Conservation (phyloP, 2,888 invertebrate species). For the Troides oblongomaculatus region DNA sequence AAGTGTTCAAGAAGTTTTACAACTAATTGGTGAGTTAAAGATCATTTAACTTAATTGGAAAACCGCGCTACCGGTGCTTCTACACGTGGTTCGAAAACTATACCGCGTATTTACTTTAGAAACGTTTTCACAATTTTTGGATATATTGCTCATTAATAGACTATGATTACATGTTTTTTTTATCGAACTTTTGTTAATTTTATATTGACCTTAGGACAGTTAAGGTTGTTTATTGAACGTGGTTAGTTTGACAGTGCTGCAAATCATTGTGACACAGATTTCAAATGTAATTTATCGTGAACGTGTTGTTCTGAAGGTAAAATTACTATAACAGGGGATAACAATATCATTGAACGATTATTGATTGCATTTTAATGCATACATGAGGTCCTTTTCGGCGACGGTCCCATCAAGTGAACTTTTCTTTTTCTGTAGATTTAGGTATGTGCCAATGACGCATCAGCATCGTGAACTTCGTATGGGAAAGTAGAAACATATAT, state of each 20-base stretch:
- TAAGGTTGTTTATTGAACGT: conserved; percentile 75
- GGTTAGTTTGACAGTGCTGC: conserved; percentile 69
- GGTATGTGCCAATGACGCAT: conserved; percentile 62
- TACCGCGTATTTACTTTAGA: conserved; percentile 58
- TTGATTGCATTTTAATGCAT: background rate
- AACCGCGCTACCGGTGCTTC: conserved; percentile 72
- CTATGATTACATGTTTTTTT: conserved; percentile 40
- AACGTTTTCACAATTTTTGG: conserved; percentile 54
- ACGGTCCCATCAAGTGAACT: conserved; percentile 34
- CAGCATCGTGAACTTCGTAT: conserved; percentile 46
- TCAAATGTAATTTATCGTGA: conserved; percentile 54
- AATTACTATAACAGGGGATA: background rate
- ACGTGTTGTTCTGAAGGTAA: conserved; percentile 35
- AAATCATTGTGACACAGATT: conserved; percentile 61
- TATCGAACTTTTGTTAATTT: conserved; percentile 45
- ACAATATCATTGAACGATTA: background rate
- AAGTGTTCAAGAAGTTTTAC: conserved; percentile 76
- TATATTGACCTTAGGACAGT: conserved; percentile 45
- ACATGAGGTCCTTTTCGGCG: conserved; percentile 1
- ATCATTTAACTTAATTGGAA: conserved; percentile 60
- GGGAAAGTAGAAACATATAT: conserved; percentile 45
- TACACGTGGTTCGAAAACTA: conserved; percentile 73
- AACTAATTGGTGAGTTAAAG: conserved; percentile 74
- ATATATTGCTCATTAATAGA: conserved; percentile 42
- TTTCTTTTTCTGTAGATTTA: conserved; percentile 53